phyloP scores from a whole-genome alignment of 2,797 vertebrate genomes.

The Acanthiza pusilla region DNA sequence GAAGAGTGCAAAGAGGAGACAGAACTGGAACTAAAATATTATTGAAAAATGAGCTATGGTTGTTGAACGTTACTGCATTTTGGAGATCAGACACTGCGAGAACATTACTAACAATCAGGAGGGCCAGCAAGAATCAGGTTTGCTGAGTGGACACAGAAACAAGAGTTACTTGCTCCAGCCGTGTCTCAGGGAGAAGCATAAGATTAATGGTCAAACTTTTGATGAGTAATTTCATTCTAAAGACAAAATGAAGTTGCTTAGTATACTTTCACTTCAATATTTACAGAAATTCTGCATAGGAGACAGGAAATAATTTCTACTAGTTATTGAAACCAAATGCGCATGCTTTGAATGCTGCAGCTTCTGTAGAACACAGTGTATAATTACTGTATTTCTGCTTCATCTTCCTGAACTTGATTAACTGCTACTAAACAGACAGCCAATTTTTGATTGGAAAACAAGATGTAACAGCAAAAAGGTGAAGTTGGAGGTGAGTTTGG shows the following conservation, averaged over 20 bases:
- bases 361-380: background rate
- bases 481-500: background rate
- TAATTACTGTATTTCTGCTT: background rate
- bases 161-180: background rate
- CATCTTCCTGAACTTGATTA: background rate
- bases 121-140: background rate
- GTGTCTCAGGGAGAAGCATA: background rate
- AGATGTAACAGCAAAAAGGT: background rate
- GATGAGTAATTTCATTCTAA: background rate
- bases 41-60: background rate
- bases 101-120: background rate
- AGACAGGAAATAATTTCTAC: background rate
- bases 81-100: background rate
- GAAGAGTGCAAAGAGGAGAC: background rate
- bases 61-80: background rate
- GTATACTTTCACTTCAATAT: background rate
- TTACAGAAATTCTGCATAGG: background rate
- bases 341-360: background rate
- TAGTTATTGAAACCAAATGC: background rate
- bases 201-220: background rate
- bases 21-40: background rate
- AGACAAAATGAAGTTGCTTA: background rate
- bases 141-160: background rate
- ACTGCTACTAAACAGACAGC: background rate
- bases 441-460: background rate